Conservation (phyloP, 37 sponge, comb jelly and placozoan species). For the Chondrosia reniformis region DNA sequence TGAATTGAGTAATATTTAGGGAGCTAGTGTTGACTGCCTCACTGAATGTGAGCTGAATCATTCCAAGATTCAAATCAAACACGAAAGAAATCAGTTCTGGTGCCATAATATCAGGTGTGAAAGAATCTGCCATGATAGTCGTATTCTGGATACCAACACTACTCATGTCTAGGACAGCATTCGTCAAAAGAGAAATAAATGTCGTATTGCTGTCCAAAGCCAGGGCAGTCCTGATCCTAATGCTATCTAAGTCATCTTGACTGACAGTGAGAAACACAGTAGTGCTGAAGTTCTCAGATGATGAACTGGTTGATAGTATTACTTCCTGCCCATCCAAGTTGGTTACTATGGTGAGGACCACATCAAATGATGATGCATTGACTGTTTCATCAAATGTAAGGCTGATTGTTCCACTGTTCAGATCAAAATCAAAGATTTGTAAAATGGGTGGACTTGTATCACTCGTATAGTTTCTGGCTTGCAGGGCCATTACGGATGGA, state of each 20-base stretch:
- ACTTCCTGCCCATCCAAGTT: conserved; percentile 25
- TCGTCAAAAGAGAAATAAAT: conserved; percentile 31
- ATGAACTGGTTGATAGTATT: conserved; percentile 39
- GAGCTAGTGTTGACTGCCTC: conserved; percentile 66
- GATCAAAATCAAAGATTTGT: conserved; percentile 42
- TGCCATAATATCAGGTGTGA: conserved; percentile 45
- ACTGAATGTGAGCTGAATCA: conserved; percentile 50
- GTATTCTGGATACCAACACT: conserved; percentile 9
- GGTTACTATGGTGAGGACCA: conserved; percentile 34
- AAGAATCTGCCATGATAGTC: conserved; percentile 8
- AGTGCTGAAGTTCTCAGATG: conserved; percentile 45
- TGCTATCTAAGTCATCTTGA: conserved; percentile 52
- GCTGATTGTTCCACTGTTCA: conserved; percentile 46
- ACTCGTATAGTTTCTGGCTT: conserved; percentile 18
- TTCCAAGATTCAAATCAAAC: conserved; percentile 64
- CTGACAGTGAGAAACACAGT: conserved; percentile 32
- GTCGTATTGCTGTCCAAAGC: conserved; percentile 54
- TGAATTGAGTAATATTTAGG: conserved; percentile 40
- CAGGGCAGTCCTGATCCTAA: conserved; percentile 52
- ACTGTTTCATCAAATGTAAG: conserved; percentile 81
- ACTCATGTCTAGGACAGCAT: conserved; percentile 62
- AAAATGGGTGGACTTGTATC: conserved; percentile 73
- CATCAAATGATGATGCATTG: conserved; percentile 55
- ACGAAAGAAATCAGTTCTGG: conserved; percentile 51
- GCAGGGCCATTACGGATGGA: conserved; percentile 4